A percentile compares a stretch with the other conserved stretches of the same genome.
phyloP scores from a whole-genome alignment of 2,113 vertebrate species.

The Pao palembangensis region DNA sequence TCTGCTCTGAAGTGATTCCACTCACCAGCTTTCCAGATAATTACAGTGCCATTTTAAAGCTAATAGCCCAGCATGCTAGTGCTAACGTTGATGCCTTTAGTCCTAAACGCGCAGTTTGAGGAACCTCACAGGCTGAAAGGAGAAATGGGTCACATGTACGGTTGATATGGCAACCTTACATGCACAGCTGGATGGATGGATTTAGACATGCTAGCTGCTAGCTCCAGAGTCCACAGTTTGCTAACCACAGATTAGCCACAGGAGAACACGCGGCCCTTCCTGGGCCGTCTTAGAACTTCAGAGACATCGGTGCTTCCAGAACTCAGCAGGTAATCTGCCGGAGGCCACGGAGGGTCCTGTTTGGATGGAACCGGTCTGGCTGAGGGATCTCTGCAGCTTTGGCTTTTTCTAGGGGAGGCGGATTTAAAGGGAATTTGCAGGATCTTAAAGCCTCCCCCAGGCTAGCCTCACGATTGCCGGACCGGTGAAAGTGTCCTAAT shows the following conservation, averaged over 20 bases:
- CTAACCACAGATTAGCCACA: slow-evolving; percentile 20
- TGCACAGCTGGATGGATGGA: too few relatives aligned
- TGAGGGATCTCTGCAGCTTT: slow-evolving; percentile 52
- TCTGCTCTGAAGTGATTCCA: too few relatives aligned
- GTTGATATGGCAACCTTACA: too few relatives aligned
- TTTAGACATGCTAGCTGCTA: too few relatives aligned
- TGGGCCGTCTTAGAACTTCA: slow-evolving; percentile 47
- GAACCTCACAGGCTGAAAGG: too few relatives aligned
- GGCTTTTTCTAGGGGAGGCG: slow-evolving; percentile 34
- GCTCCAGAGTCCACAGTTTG: slow-evolving; percentile 3
- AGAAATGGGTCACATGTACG: too few relatives aligned
- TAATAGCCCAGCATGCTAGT: too few relatives aligned
- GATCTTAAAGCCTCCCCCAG: slow-evolving; percentile 46
- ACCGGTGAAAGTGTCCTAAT: slow-evolving; percentile 51
- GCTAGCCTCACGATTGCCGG: slow-evolving; percentile 36
- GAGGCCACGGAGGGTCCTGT: slow-evolving; percentile 42
- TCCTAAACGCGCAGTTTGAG: too few relatives aligned
- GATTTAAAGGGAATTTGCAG: slow-evolving; percentile 51
- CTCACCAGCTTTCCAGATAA: too few relatives aligned
- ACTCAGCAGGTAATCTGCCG: slow-evolving; percentile 49
- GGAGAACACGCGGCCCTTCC: slow-evolving; percentile 23
- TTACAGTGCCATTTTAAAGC: too few relatives aligned
- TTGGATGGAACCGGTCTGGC: slow-evolving; percentile 43
- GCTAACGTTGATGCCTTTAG: too few relatives aligned
- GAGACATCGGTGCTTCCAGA: slow-evolving; percentile 43